phyloP scores from a whole-genome alignment of 35 echinoderm and acorn worm species.

The Anneissia japonica region DNA sequence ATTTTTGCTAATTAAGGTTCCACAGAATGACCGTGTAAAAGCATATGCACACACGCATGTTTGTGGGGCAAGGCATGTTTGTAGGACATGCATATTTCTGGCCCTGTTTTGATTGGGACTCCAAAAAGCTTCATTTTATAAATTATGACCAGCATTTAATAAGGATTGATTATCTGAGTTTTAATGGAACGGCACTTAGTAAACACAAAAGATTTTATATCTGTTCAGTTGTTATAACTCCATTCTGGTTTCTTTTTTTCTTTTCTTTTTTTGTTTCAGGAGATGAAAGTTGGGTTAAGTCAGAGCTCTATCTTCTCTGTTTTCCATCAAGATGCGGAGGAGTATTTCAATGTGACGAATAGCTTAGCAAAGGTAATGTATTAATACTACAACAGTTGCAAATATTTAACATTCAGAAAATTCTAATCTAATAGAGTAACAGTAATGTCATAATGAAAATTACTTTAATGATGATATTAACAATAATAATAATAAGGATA shows the following conservation, averaged over 20 bases:
- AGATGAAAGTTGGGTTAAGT: conserved; percentile 94
- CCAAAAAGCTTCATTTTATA: background rate
- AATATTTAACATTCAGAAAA: no score
- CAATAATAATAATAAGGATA: no score
- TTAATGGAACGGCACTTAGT: no score
- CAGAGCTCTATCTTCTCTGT: conserved; percentile 65
- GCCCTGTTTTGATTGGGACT: no score
- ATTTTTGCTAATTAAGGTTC: background rate
- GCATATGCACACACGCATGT: background rate
- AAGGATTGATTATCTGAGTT: no score
- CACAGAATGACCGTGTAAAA: no score
- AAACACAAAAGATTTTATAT: background rate
- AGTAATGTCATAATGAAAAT: no score
- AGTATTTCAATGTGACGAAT: conserved; percentile 98
- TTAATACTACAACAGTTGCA: no score
- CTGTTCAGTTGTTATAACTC: background rate
- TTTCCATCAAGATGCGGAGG: conserved; percentile 94
- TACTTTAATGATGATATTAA: no score
- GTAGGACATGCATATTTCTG: no score
- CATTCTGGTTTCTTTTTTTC: background rate
- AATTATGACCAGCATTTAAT: no score
- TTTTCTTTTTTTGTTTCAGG: conserved; percentile 45
- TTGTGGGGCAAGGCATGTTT: background rate
- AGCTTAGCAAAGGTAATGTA: conserved; percentile 73
- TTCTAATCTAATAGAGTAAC: no score